These are phyloP conservation scores for Cairina moschata DNA, from an alignment of 2,113 vertebrate genomes.

Conservation along the genomic window DNA sequence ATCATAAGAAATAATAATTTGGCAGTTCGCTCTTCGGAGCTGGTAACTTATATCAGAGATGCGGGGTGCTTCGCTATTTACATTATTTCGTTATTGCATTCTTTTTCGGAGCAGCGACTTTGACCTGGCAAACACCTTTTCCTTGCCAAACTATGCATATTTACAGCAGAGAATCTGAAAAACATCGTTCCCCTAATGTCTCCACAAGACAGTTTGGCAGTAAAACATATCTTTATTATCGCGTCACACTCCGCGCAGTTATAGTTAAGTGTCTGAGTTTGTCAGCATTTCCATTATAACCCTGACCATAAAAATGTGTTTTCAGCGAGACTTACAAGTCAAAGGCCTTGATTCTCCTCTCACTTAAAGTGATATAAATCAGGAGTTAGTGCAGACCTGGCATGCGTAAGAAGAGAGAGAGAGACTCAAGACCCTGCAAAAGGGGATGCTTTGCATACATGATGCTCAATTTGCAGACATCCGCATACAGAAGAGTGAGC, in stretches of 20 bases:
- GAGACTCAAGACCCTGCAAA: background rate
- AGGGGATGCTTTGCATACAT: background rate
- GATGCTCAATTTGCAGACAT: background rate
- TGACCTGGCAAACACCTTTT: slow-evolving; percentile 43
- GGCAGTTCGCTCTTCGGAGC: background rate
- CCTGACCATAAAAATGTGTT: background rate
- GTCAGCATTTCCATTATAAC: background rate
- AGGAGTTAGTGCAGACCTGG: background rate
- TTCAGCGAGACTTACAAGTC: background rate
- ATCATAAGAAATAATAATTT: background rate
- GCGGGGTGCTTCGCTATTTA: background rate
- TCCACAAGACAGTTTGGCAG: slow-evolving; percentile 21
- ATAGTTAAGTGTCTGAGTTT: background rate
- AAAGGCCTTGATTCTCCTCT: background rate
- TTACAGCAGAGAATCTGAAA: slow-evolving; percentile 59
- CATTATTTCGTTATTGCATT: slow-evolving; percentile 19
- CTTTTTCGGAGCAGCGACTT: slow-evolving; percentile 34
- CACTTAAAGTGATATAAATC: background rate
- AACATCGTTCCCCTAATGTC: background rate
- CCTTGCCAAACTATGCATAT: slow-evolving; percentile 46
- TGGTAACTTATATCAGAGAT: background rate
- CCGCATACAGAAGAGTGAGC: background rate
- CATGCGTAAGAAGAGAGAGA: background rate
- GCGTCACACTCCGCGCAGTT: background rate
- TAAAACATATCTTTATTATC: slow-evolving; percentile 38